A percentile compares a stretch with the other conserved stretches of the same genome.
Conservation (phyloP, 2,888 invertebrate genomes). For the Brachypterus glaber region DNA sequence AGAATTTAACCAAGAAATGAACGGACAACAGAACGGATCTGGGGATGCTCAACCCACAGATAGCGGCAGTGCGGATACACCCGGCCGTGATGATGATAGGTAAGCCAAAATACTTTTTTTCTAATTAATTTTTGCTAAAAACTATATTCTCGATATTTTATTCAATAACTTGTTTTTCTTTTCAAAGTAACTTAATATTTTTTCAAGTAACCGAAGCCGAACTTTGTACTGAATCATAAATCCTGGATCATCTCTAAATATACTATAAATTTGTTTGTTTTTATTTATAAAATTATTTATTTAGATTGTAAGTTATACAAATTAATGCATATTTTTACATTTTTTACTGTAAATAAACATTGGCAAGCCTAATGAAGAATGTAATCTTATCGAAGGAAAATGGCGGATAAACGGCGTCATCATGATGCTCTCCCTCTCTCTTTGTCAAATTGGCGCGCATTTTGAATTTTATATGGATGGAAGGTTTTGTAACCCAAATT, state of each 20-base stretch:
- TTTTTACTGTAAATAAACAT: too few relatives aligned
- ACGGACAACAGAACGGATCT: conserved; percentile 38
- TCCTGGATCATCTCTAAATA: conserved; percentile 28
- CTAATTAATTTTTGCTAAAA: too few relatives aligned
- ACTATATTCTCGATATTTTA: conserved; percentile 1
- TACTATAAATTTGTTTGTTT: conserved; percentile 18
- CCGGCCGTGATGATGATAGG: conserved; percentile 75
- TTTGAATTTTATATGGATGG: conserved; percentile 27
- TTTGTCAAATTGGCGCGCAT: conserved; percentile 28
- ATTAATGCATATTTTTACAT: conserved; percentile 25
- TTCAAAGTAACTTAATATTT: too few relatives aligned
- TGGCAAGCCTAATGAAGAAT: too few relatives aligned
- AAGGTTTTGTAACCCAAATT: conserved; percentile 10
- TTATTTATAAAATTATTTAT: conserved; percentile 19
- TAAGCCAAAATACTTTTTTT: conserved; percentile 37
- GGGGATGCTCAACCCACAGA: conserved; percentile 56
- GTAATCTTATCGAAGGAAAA: too few relatives aligned
- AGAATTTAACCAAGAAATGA: conserved; percentile 37
- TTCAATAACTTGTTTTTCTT: conserved; percentile 6
- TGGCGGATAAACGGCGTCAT: too few relatives aligned
- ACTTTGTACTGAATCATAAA: too few relatives aligned
- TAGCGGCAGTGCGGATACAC: conserved; percentile 65
- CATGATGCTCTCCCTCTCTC: conserved; percentile 27
- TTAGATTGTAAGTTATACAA: conserved; percentile 26
- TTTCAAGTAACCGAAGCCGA: too few relatives aligned